Evolutionary conservation across 2,888 invertebrate genomes (phyloP).

Genomic region (Drosophila gaucha): DNA sequence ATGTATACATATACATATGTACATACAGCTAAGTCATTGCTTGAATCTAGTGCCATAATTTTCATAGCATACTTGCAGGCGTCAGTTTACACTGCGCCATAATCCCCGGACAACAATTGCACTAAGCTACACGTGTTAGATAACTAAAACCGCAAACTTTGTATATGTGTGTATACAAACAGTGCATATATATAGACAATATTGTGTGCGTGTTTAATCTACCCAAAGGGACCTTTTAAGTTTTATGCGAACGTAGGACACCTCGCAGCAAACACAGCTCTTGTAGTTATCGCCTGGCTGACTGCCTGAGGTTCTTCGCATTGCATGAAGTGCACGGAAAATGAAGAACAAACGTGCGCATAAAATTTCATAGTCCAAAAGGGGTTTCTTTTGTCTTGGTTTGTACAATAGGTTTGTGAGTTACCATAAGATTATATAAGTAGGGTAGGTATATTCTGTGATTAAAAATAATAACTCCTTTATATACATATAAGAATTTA

Average conservation of each 20-base stretch:
- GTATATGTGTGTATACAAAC: slow-evolving; percentile 18
- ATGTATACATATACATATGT: background rate
- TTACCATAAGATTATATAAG: slow-evolving; percentile 16
- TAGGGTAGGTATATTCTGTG: background rate
- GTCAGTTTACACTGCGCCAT: slow-evolving; percentile 54
- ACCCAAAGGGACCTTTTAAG: slow-evolving; percentile 71
- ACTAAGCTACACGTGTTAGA: slow-evolving; percentile 37
- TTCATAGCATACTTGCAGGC: slow-evolving; percentile 52
- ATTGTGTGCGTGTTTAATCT: slow-evolving; percentile 76
- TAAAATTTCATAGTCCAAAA: slow-evolving; percentile 55
- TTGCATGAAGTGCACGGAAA: slow-evolving; percentile 50
- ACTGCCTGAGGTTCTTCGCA: slow-evolving; percentile 32
- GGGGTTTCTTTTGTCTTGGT: slow-evolving; percentile 17
- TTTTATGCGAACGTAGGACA: slow-evolving; percentile 66
- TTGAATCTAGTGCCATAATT: slow-evolving; percentile 40
- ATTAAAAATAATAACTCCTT: background rate
- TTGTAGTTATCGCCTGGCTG: slow-evolving; percentile 51
- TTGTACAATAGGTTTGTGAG: slow-evolving; percentile 20
- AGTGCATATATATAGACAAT: slow-evolving; percentile 7
- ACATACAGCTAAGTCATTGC: background rate
- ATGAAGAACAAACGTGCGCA: slow-evolving; percentile 51
- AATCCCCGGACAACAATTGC: slow-evolving; percentile 41
- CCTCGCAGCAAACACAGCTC: slow-evolving; percentile 41
- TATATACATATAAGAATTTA: background rate
- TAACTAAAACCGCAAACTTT: slow-evolving; percentile 49